Conservation (phyloP, 2,113 vertebrate species). For the Chitala chitala region DNA sequence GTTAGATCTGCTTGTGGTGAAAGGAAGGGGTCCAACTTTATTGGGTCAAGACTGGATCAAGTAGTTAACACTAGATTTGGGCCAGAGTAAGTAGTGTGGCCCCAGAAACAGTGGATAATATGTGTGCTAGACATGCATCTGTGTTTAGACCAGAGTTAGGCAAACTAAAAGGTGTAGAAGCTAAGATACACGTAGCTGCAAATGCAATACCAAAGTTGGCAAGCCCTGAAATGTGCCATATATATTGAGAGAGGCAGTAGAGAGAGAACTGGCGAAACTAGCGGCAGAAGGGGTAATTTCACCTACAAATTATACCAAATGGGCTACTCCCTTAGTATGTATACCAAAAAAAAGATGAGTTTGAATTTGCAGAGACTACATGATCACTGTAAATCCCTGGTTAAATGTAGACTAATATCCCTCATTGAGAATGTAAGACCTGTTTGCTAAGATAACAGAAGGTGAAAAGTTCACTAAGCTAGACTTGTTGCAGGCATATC, state of each 20-base stretch:
- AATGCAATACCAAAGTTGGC: constrained; percentile 18
- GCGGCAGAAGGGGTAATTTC: constrained; percentile 14
- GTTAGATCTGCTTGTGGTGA: constrained; percentile 1
- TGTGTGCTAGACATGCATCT: not conserved
- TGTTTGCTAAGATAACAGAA: constrained; percentile 25
- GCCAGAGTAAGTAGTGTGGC: not conserved
- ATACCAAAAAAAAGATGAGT: constrained; percentile 9
- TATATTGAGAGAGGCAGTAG: constrained; percentile 23
- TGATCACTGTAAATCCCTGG: constrained; percentile 15
- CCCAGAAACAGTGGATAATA: not conserved
- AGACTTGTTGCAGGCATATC: constrained; percentile 37
- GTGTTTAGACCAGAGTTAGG: constrained; percentile 8
- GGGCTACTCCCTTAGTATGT: constrained; percentile 11
- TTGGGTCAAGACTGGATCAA: constrained; percentile 22
- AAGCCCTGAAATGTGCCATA: constrained; percentile 23
- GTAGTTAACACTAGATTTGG: constrained; percentile 6
- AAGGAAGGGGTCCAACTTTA: constrained; percentile 12
- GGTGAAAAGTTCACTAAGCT: too few relatives aligned
- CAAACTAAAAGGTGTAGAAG: not conserved
- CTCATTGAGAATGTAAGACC: constrained; percentile 20
- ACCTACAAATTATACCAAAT: constrained; percentile 2
- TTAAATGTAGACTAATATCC: constrained; percentile 17
- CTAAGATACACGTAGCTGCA: not conserved
- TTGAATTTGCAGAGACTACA: constrained; percentile 21
- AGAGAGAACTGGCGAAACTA: not conserved